These are phyloP conservation scores for Drosophila sp. DNA, from an alignment of 1,140 invertebrate species.

Conservation along the genomic window DNA sequence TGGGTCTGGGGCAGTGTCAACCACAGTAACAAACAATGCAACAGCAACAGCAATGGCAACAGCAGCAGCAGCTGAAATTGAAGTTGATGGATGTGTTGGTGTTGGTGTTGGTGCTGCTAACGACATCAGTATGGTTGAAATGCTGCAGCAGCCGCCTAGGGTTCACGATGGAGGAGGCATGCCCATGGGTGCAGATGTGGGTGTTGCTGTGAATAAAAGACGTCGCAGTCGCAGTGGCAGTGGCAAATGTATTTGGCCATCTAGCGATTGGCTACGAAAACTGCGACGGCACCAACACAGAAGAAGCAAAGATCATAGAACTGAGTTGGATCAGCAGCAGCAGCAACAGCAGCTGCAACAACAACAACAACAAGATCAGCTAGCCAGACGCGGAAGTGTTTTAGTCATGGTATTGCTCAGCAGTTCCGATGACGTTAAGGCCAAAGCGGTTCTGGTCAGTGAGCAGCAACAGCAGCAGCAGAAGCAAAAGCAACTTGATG, in stretches of 20 bases:
- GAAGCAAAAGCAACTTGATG: constrained; percentile 29
- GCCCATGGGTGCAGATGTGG: neutral
- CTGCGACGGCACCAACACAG: constrained; percentile 42
- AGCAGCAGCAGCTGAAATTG: constrained; percentile 28
- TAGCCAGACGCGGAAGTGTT: constrained; percentile 54
- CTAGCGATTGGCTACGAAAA: constrained; percentile 61
- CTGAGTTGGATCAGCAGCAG: constrained; percentile 20
- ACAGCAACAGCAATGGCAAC: constrained; percentile 32
- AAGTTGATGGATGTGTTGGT: constrained; percentile 66
- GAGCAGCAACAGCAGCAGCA: constrained; percentile 47
- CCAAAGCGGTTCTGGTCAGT: constrained; percentile 67
- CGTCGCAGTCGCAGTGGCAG: constrained; percentile 51
- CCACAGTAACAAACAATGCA: constrained; percentile 32
- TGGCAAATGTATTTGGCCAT: constrained; percentile 69
- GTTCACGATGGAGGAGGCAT: neutral
- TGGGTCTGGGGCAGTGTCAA: constrained; percentile 42
- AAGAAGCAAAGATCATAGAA: neutral
- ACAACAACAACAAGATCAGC: neutral
- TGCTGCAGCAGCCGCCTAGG: constrained; percentile 40
- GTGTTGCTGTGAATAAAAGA: constrained; percentile 19
- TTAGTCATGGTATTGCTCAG: constrained; percentile 68
- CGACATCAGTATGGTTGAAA: constrained; percentile 69
- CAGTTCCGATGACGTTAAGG: constrained; percentile 59
- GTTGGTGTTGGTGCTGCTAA: constrained; percentile 48
- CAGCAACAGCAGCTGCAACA: constrained; percentile 23